These are phyloP conservation scores for Trichoplusia ni DNA, from an alignment of 1,140 invertebrate genomes.

Conservation along the genomic window DNA sequence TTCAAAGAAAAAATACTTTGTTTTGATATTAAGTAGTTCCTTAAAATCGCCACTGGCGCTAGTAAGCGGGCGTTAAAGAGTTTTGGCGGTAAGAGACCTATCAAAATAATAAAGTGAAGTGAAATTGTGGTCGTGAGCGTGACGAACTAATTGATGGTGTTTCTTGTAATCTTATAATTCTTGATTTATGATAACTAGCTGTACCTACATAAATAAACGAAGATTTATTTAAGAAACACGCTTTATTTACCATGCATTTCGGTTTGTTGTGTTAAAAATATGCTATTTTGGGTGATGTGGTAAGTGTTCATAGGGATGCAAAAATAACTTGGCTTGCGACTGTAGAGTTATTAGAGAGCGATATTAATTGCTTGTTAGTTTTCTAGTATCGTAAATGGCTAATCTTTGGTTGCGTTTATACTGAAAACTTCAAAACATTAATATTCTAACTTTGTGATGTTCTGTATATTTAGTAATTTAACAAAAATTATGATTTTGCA, in stretches of 20 bases:
- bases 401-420: no score
- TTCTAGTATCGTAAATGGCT: no score
- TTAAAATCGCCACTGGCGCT: constrained; percentile 73
- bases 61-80: constrained; percentile 57
- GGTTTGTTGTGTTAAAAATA: background rate
- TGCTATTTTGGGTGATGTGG: constrained; percentile 11
- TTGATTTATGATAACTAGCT: background rate
- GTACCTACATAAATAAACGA: background rate
- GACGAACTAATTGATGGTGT: constrained; percentile 39
- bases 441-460: no score
- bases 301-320: background rate
- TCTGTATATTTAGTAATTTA: no score
- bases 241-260: background rate
- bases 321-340: background rate
- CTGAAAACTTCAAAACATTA: no score
- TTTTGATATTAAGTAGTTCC: constrained; percentile 67
- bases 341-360: background rate
- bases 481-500: no score
- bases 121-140: constrained; percentile 40
- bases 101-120: constrained; percentile 53
- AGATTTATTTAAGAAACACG: background rate
- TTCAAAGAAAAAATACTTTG: constrained; percentile 26
- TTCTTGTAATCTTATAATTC: constrained; percentile 15
- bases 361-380: constrained; percentile 3
- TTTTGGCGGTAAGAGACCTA: constrained; percentile 53